phyloP scores from a whole-genome alignment of 2,797 vertebrate genomes.

The Ispidina lecontei region DNA sequence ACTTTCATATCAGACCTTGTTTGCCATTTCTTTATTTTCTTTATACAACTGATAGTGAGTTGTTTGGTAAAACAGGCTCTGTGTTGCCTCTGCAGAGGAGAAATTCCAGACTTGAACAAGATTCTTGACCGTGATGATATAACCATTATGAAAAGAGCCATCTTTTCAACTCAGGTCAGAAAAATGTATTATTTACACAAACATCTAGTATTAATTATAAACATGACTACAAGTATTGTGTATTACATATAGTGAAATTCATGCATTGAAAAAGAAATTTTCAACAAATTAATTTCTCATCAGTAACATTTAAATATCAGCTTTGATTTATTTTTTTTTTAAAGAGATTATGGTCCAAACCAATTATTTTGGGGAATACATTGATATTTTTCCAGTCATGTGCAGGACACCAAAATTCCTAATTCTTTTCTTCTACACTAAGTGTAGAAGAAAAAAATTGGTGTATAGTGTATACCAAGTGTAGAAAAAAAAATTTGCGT shows the following conservation, averaged over 20 bases:
- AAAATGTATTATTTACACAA: not conserved
- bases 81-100: slow-evolving; percentile 84
- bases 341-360: not conserved
- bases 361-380: not conserved
- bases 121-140: slow-evolving; percentile 94
- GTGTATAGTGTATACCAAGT: too few relatives aligned
- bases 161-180: slow-evolving; percentile 94
- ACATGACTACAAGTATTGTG: not conserved
- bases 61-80: not conserved
- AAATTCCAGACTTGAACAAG: slow-evolving; percentile 92
- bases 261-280: not conserved
- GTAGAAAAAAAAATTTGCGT: not conserved
- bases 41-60: not conserved
- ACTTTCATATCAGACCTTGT: not conserved
- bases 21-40: not conserved
- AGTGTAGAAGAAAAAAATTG: not conserved
- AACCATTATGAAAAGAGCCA: slow-evolving; percentile 96
- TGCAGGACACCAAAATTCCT: not conserved
- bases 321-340: not conserved
- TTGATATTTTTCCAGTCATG: not conserved
- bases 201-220: not conserved
- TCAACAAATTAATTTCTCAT: not conserved
- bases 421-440: not conserved
- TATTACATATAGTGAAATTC: not conserved
- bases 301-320: not conserved